Evolutionary conservation across 2,113 vertebrate genomes (phyloP), one percentile per base, ranked within the genome.

Genomic region (Equus quagga): DNA sequence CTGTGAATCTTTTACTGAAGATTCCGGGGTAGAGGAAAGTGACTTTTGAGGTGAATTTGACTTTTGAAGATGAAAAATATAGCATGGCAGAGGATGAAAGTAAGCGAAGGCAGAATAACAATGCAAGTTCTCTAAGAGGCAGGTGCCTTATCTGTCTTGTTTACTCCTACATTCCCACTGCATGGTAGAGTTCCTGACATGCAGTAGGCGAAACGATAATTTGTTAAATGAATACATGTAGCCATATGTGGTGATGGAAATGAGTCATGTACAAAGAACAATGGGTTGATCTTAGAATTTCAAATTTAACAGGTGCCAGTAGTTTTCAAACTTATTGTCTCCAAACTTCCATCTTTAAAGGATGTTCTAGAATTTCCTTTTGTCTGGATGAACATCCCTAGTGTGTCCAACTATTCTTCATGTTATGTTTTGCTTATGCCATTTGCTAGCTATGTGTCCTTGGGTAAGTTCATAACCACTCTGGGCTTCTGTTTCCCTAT

Each of bases 11-110:
- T 23, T 73, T 49, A 86, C 10, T 70, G 12, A 95, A 82, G 82
- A 89, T 78, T 93, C 13, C 8, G 2, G 4, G 5, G 36, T 51
- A 78, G n/a, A 83, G 24, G 6, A 96, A 91, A 89, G 13, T 31
- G n/a, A 51, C 19, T 83, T 93, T 95, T 87, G 49, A 84, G 24
- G 12, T 91, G 58, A 92, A 3, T 51, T 91, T 91, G 31, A 94
- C 24, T 64, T 94, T 91, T 62, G 24, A 82, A 64, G 31, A 31
- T 78, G 14, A 89, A 73, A 85, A 69, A 33, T 82, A 62, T 60
- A 70, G 21, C 46, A 94, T 92, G 26, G 18, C 23, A 94, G 60
- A 82, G 23, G 33, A 21, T 72, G 31, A 92, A 84, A 84, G 10
- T 79, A 41, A 97, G 33, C 90, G 19, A 79, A 94, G 24, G 21